A percentile compares a stretch with the other conserved stretches of the same genome.
phyloP scores from a whole-genome alignment of 2,797 vertebrate genomes.

The Xyrichtys novacula region DNA sequence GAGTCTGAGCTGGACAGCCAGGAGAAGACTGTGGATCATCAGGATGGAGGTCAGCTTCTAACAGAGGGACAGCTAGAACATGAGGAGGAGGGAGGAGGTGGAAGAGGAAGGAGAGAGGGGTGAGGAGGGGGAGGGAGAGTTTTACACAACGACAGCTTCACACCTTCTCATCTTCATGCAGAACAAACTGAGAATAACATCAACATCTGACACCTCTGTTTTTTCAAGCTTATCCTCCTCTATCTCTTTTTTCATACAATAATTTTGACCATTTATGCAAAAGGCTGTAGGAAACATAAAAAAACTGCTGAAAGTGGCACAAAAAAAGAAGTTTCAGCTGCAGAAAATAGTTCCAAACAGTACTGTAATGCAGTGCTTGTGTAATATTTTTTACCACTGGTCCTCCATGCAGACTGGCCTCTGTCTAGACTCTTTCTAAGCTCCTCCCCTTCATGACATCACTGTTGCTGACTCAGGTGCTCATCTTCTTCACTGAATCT shows the following conservation, averaged over 20 bases:
- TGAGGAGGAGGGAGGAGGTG: background rate
- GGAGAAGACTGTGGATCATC: constrained; percentile 11
- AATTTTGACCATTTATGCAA: background rate
- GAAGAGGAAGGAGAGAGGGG: background rate
- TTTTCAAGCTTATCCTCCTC: background rate
- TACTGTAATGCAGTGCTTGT: too few relatives aligned
- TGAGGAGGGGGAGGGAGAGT: background rate
- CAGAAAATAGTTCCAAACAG: too few relatives aligned
- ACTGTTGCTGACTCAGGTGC: background rate
- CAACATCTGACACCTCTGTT: background rate
- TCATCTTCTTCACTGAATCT: background rate
- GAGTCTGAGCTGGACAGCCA: background rate
- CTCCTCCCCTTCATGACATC: background rate
- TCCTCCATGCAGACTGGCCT: background rate
- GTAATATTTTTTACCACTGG: background rate
- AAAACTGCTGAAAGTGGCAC: background rate
- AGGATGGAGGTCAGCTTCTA: constrained; percentile 17
- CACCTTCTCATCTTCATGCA: background rate
- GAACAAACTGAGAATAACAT: constrained; percentile 23
- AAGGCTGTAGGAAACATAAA: background rate
- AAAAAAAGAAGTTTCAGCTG: too few relatives aligned
- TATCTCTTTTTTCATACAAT: background rate
- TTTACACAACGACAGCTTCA: constrained; percentile 20
- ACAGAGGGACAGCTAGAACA: constrained; percentile 41
- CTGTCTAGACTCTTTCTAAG: background rate